Conservation (phyloP, 2,113 vertebrate species). For the Saguinus midas region DNA sequence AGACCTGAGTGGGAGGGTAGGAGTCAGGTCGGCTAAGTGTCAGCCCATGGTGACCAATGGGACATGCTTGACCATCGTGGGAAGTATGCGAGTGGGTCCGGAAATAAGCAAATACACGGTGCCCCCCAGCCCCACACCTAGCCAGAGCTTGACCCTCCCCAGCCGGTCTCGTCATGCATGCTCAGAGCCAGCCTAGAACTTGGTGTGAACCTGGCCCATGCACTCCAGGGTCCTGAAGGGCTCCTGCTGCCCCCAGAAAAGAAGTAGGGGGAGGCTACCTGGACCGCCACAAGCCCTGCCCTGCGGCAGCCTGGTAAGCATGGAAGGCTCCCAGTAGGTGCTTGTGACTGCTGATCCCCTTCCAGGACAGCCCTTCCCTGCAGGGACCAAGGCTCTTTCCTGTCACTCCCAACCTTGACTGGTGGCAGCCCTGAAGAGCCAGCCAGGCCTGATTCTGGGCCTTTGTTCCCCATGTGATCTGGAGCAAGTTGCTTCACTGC, state of each 20-base stretch:
- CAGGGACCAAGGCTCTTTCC: not conserved
- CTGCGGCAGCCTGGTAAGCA: not conserved
- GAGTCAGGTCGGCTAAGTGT: not conserved
- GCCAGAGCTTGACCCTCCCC: not conserved
- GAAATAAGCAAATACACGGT: not conserved
- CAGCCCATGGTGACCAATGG: not conserved
- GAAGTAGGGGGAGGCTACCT: not conserved
- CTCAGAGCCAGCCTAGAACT: not conserved
- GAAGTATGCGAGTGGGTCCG: not conserved
- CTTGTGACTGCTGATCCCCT: not conserved
- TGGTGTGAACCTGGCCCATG: not conserved
- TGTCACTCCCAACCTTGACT: not conserved
- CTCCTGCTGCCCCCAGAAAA: not conserved
- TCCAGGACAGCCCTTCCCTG: not conserved
- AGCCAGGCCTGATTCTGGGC: not conserved
- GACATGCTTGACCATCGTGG: not conserved
- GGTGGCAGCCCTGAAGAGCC: not conserved
- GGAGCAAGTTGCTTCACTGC: not conserved
- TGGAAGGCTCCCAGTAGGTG: not conserved
- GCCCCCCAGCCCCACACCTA: no score
- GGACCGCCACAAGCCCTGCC: not conserved
- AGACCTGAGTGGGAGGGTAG: not conserved
- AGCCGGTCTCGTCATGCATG: not conserved
- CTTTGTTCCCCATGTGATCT: not conserved
- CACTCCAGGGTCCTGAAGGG: not conserved